These are phyloP conservation scores for Myathropa florea DNA, from an alignment of 2,888 invertebrate species.

Conservation along the genomic window DNA sequence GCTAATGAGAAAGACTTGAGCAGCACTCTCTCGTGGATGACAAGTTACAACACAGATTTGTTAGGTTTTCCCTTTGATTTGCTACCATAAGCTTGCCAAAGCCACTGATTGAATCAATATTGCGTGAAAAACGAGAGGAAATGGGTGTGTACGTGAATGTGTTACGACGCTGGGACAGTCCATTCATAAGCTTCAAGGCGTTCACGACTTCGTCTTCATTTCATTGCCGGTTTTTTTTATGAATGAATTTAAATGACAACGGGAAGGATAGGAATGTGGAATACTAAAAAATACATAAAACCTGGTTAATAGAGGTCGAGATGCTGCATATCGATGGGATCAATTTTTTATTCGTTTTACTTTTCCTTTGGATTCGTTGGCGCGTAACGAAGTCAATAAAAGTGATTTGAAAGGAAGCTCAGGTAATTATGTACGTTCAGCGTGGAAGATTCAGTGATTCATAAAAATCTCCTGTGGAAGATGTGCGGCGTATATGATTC, in stretches of 20 bases:
- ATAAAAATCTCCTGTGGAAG: not conserved
- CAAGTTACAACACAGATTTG: slow-evolving; percentile 15
- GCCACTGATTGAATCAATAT: not conserved
- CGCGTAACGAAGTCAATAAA: not conserved
- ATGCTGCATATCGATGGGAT: not conserved
- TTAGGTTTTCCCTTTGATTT: too few species aligned
- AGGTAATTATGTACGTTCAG: not conserved
- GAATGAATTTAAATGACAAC: not conserved
- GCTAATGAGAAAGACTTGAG: slow-evolving; percentile 2
- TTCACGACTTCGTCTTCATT: not conserved
- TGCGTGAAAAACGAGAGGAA: not conserved
- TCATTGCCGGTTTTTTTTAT: not conserved
- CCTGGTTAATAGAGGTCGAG: not conserved
- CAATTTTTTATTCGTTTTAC: not conserved
- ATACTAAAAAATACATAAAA: not conserved
- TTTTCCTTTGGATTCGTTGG: not conserved
- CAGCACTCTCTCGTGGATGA: not conserved
- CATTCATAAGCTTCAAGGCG: not conserved
- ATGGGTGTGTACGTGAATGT: not conserved
- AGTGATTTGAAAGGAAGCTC: not conserved
- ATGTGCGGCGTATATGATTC: not conserved
- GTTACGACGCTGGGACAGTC: not conserved
- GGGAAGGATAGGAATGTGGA: not conserved
- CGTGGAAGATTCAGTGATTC: not conserved
- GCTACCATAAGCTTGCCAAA: not conserved